Base-by-base conservation (phyloP, 2,797 vertebrate genomes). In the Sebastes melanostomus region DNA sequence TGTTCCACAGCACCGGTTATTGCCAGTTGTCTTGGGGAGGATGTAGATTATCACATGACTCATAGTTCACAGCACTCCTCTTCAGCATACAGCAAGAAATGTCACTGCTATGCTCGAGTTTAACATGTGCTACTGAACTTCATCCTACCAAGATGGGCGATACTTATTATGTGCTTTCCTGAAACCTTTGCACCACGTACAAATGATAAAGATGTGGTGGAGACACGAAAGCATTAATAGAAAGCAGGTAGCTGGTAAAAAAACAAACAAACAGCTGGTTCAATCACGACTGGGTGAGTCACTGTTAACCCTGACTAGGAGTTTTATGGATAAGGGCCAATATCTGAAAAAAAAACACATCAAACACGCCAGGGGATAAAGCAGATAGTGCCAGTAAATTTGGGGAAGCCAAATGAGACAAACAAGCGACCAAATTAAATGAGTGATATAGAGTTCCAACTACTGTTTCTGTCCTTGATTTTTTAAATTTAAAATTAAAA, bases 281-380 rank as follows among this genome's bases (percentile, higher is more conserved):
- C 52, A 61, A 69, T 81, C 65, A 80, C n/a, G 38, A 80, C 34
- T 34, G 73, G 74, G 46, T 80, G 65, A 84, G 52, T 88, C 78
- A 63, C 36, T 25, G 65, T 56, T 60, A 72, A 52, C 32, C 27
- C 34, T 60, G 58, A 68, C 25, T 72, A 25, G 24, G 54, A 56
- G n/a, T 72, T 63, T 77, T 73, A 66, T 29, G 58, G 83, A 77
- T 72, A 63, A 66, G 25, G 5, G 42, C 59, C 24, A 42, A 54
- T 66, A 62, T 38, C 22, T 66, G 25, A 32, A 66, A 34, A 59
- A 75, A 75, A 70, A n/a, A 14, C 54, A 56, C 55, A 77, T 75
- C 25, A 65, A 79, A 78, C 55, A 46, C 0, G 13, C 27, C 54
- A 58, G 46, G 10, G 58, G 29, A 67, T 63, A 32, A 55, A 79